Base-by-base conservation (phyloP, 2,888 invertebrate genomes). In the Ennomos erosarius region DNA sequence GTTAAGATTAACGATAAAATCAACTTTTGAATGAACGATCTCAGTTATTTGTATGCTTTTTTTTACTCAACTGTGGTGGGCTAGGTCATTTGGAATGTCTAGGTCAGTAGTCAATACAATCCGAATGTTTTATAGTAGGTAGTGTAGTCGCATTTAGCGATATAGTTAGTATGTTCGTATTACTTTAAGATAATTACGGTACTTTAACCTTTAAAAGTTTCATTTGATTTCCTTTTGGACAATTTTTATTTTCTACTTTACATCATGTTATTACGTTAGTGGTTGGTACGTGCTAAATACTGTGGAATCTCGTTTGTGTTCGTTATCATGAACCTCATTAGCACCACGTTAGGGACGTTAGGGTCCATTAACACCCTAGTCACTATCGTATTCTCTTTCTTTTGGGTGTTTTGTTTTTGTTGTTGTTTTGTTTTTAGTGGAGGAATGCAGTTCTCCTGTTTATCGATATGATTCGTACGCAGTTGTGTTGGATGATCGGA, bases 301-400 rank as follows among this genome's bases (percentile, higher is more conserved):
- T 36, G 55, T 60, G 61, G 71, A 69, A 70, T 70, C 64, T 70
- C 71, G 75, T 77, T 73, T 74, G 71, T 70, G 59, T 69, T 72
- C 59, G 68, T 76, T 79, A 79, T 80, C 77, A 70, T 64, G 50
- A 50, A 35, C 43, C 38, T 73, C 75, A 75, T 84, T 83, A 80
- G 68, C 79, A 74, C 69, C 68, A 74, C 71, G 76, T 83, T 80
- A 82, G 68, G 59, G 62, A 74, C 71, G 76, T 83, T 80, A 82
- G 68, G 59, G 62, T 53, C 64, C 71, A 73, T 82, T 79, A 75
- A 72, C 76, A 73, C 55, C 38, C 44, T 16, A 34, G 40, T 44
- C 67, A 66, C 67, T 69, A 67, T 40, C 60, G 54, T 67, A 70
- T 61, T 71, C 68, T 64, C 63, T 68, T 67, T 70, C 55, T 54